Evolutionary conservation across 2,113 vertebrate species (phyloP).

Genomic region (Chloropsis cyanopogon): DNA sequence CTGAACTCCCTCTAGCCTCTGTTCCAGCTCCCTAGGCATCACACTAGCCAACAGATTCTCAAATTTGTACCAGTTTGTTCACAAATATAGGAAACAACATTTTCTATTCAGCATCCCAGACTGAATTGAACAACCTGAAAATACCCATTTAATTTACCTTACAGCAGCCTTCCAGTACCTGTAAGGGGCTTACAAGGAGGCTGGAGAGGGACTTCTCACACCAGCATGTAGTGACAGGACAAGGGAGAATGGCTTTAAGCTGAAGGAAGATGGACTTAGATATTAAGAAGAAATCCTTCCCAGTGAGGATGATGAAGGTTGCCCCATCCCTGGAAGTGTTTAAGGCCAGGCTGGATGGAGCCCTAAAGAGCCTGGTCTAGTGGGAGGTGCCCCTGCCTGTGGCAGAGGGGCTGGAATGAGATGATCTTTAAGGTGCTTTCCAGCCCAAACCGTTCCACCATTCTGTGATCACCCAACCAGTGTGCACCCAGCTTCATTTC

Average conservation of each 20-base stretch:
- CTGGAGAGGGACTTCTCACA: not conserved
- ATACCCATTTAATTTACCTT: not conserved
- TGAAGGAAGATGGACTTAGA: not conserved
- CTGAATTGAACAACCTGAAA: not conserved
- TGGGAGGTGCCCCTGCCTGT: not conserved
- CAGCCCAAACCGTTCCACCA: not conserved
- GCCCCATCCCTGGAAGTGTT: not conserved
- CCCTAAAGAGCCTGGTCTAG: not conserved
- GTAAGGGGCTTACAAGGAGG: not conserved
- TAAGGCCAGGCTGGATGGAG: not conserved
- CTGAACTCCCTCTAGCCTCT: not conserved
- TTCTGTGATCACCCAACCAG: not conserved
- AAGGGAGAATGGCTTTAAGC: not conserved
- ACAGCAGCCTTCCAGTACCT: not conserved
- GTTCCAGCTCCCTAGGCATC: not conserved
- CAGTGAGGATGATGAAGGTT: not conserved
- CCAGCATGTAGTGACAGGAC: not conserved
- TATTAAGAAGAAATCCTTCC: not conserved
- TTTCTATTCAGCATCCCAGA: not conserved
- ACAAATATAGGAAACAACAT: not conserved
- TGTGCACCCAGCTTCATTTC: not conserved
- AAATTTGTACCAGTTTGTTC: not conserved
- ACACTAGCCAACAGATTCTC: not conserved
- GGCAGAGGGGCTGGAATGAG: not conserved
- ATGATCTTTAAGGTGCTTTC: not conserved